These are phyloP conservation scores for Alcedo atthis DNA, from an alignment of 2,797 vertebrate genomes.

Conservation along the genomic window DNA sequence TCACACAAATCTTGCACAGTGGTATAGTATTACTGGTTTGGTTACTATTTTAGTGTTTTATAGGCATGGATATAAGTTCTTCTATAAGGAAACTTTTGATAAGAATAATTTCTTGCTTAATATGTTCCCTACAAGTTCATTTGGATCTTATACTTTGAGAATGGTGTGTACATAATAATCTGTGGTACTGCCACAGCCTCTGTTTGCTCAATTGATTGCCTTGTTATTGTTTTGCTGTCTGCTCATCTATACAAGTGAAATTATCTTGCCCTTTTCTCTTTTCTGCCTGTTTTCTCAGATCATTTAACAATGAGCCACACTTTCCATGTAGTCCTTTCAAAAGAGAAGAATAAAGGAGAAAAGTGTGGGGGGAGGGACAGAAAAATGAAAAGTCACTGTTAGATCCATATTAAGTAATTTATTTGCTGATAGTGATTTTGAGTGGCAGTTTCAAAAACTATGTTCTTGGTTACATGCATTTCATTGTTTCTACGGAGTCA, in stretches of 20 bases:
- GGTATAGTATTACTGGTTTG: background rate
- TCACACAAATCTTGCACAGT: background rate
- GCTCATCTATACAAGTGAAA: slow-evolving; percentile 35
- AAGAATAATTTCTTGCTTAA: background rate
- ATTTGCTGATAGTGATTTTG: background rate
- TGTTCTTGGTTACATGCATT: background rate
- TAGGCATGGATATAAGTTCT: background rate
- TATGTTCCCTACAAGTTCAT: background rate
- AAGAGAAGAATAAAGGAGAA: background rate
- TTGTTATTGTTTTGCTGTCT: slow-evolving; percentile 31
- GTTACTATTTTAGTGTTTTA: background rate
- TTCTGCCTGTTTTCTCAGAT: slow-evolving; percentile 47
- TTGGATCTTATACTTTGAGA: background rate
- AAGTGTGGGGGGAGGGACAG: background rate
- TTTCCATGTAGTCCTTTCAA: background rate
- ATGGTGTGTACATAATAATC: background rate
- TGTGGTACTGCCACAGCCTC: background rate
- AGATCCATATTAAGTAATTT: background rate
- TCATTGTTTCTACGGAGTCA: background rate
- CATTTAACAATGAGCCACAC: slow-evolving; percentile 47
- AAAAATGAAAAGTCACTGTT: background rate
- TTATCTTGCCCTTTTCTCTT: slow-evolving; percentile 26
- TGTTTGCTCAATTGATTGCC: slow-evolving; percentile 38
- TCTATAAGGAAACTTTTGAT: background rate
- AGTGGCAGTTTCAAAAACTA: background rate